Percentiles rank a stretch among this genome's conserved stretches.
Evolutionary conservation across 2,113 vertebrate genomes (phyloP).

Genomic region (Platysternon megacephalum): DNA sequence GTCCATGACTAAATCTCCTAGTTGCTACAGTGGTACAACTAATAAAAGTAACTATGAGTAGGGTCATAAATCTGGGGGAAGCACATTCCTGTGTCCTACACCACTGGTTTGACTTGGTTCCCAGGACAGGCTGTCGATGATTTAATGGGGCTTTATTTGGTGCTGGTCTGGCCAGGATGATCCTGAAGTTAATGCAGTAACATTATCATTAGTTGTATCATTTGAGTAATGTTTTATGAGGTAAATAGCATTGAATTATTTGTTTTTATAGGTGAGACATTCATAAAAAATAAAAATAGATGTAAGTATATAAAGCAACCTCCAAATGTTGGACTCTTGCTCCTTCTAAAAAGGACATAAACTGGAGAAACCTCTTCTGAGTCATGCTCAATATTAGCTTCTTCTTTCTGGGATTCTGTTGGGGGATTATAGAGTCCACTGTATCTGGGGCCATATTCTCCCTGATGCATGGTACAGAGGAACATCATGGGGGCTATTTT

Average conservation of each 20-base stretch:
- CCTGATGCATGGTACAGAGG: neutral
- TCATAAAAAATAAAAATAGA: neutral
- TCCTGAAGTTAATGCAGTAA: neutral
- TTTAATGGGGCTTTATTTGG: no score
- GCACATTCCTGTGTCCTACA: rapidly evolving
- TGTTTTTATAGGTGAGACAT: neutral
- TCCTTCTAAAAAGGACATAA: neutral
- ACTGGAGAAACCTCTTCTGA: neutral
- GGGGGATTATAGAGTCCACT: neutral
- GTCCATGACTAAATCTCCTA: neutral
- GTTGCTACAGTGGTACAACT: neutral
- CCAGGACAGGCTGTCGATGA: rapidly evolving
- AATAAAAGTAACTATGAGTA: rapidly evolving
- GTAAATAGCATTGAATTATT: neutral
- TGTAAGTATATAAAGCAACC: neutral
- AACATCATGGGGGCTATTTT: neutral
- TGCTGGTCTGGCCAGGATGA: neutral
- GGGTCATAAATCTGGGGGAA: rapidly evolving
- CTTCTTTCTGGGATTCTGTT: rapidly evolving
- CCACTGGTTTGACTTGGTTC: rapidly evolving
- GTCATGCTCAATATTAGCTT: rapidly evolving
- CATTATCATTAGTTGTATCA: neutral
- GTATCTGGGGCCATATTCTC: neutral
- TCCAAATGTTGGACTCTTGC: neutral
- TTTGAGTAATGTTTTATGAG: neutral